Conservation (phyloP, 2,888 invertebrate genomes). For the Caenorhabditis afra region DNA sequence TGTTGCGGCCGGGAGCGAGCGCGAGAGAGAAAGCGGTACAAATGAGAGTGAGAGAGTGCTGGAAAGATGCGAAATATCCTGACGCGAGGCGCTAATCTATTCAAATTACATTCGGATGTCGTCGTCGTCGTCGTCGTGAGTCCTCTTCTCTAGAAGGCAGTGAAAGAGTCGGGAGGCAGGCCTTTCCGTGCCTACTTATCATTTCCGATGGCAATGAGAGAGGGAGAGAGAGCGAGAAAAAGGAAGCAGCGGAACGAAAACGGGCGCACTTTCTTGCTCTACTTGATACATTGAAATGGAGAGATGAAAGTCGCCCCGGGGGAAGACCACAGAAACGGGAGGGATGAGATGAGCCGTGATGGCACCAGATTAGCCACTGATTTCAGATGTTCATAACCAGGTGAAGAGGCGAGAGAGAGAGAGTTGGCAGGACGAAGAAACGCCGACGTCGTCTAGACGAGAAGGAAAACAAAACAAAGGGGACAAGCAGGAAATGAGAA, state of each 20-base stretch:
- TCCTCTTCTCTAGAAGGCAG: constrained; percentile 2
- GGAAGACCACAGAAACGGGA: neutral
- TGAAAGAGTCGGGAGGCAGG: neutral
- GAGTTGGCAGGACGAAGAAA: no score
- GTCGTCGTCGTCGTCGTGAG: constrained; percentile 5
- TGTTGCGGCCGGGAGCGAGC: no score
- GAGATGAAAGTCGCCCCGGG: neutral
- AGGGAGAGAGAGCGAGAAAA: neutral
- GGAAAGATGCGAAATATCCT: neutral
- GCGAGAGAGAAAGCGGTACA: no score
- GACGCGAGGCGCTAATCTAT: constrained; percentile 51
- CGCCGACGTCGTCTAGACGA: neutral
- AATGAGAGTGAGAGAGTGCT: neutral
- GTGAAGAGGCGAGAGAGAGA: no score
- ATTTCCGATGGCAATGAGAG: constrained; percentile 14
- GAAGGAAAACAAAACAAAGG: neutral
- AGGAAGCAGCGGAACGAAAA: neutral
- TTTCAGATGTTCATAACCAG: neutral
- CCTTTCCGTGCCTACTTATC: constrained; percentile 22
- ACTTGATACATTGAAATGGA: neutral
- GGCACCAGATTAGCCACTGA: neutral
- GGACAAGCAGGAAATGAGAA: neutral
- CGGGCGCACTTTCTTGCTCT: neutral
- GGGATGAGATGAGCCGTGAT: neutral
- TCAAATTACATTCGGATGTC: constrained; percentile 64